Evolutionary conservation across 2,113 vertebrate genomes (phyloP), one percentile per base, ranked within the genome.

Genomic region (Ophthalmolycus amberensis): DNA sequence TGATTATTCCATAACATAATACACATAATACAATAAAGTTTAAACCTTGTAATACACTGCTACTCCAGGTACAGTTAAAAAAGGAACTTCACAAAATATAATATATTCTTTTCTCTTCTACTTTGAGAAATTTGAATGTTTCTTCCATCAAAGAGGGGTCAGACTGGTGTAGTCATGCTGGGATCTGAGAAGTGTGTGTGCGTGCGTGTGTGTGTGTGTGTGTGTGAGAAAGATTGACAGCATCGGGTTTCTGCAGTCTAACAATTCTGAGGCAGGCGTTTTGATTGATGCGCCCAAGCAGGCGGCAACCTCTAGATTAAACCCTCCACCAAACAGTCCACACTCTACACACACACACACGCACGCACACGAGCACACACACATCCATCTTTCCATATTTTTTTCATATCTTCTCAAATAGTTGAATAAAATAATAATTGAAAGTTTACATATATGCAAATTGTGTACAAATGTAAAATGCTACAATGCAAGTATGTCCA

Each of bases 221-320:
- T 27, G 14, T 18, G 5, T 9, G 16, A 64, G 82, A 77, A 68
- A 69, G 91, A 91, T 64, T 89, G 91, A 90, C 88, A 89, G 79
- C 66, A 15, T 52, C 82, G 88, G 80, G 77, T 42, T 88, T 64
- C 88, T 75, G 6, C 87, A 85, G 81, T 82, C 77, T 74, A 77
- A 85, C 63, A 66, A 92, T 90, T 85, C 88, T 68, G 58, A 81
- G n/a, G 2, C 91, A 64, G 37, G 67, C 58, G 29, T 68, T 91
- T 85, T 91, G 90, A 92, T 87, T 90, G 91, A 91, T 82, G 82
- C 29, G 9, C 74, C 83, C n/a, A 59, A 63, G 46, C 74, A 82
- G 77, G 20, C 20, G 10, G 66, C 52, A 84, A 83, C 75, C 63
- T 48, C 9, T 7, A 72, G 85, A 88, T 88, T 87, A 85, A 88